These are phyloP conservation scores for Contarinia nasturtii DNA, from an alignment of 1,140 invertebrate species.

Conservation along the genomic window DNA sequence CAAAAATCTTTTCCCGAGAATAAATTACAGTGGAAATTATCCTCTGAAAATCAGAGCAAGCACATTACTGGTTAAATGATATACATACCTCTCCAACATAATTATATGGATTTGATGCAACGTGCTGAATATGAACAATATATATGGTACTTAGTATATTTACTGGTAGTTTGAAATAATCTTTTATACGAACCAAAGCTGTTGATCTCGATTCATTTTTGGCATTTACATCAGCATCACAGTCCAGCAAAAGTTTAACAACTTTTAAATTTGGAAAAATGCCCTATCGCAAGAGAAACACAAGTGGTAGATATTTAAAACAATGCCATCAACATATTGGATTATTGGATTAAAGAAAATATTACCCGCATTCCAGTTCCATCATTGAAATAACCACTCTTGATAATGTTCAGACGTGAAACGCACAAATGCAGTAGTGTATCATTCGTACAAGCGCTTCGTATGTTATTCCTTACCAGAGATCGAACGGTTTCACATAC, in stretches of 20 bases:
- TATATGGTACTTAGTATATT: no score
- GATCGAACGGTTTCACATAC: slow-evolving; percentile 26
- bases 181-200: no score
- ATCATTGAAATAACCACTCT: slow-evolving; percentile 55
- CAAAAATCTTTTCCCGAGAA: no score
- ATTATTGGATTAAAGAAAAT: no score
- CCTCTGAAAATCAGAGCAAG: no score
- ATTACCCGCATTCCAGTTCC: slow-evolving; percentile 32
- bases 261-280: slow-evolving; percentile 55
- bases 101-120: slow-evolving; percentile 53
- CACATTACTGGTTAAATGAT: no score
- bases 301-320: no score
- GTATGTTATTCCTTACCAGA: slow-evolving; percentile 32
- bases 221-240: slow-evolving; percentile 56
- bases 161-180: no score
- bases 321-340: no score
- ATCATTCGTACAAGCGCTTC: slow-evolving; percentile 50
- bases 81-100: slow-evolving; percentile 42
- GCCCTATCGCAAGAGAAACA: slow-evolving; percentile 27
- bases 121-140: no score
- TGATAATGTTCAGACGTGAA: slow-evolving; percentile 57
- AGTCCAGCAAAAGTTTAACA: slow-evolving; percentile 47
- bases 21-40: no score
- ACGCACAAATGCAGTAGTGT: slow-evolving; percentile 64
- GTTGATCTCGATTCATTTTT: slow-evolving; percentile 55